Percentiles rank a stretch among this genome's conserved stretches.
These are phyloP conservation scores for Holothuria scabra DNA, from an alignment of 53 echinoderm and acorn worm genomes.

Conservation along the genomic window DNA sequence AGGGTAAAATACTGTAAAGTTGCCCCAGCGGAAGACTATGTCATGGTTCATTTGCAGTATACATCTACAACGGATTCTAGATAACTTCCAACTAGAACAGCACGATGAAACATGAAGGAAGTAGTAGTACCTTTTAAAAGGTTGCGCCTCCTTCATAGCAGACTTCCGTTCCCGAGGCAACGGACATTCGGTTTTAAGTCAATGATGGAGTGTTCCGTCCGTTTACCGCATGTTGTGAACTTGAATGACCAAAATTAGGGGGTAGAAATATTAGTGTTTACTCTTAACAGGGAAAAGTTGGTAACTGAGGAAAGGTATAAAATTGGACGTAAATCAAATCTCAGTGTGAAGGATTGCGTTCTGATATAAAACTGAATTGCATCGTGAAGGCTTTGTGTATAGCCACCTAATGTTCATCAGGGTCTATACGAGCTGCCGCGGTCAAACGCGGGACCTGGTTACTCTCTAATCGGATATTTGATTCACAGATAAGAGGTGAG, in stretches of 20 bases:
- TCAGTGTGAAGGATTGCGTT: too few species aligned
- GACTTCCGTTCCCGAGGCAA: slow-evolving; percentile 29
- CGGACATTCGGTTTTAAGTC: slow-evolving; percentile 1
- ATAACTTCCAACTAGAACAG: slow-evolving; percentile 21
- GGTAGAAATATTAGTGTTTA: not conserved
- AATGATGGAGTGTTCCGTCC: slow-evolving; percentile 30
- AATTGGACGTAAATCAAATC: too few species aligned
- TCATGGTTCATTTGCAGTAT: not conserved
- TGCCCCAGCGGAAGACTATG: not conserved
- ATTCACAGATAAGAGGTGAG: too few species aligned
- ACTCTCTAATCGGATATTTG: too few species aligned
- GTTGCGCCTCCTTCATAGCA: not conserved
- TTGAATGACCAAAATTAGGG: not conserved
- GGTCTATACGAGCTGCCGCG: too few species aligned
- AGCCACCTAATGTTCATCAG: too few species aligned
- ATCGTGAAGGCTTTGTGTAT: too few species aligned
- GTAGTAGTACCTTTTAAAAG: not conserved
- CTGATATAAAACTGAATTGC: too few species aligned
- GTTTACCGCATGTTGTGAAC: not conserved
- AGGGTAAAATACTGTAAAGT: not conserved
- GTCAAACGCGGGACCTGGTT: too few species aligned
- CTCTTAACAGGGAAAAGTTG: too few species aligned
- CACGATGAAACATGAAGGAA: not conserved
- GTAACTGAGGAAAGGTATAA: too few species aligned
- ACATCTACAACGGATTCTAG: slow-evolving; percentile 6